phyloP scores from a whole-genome alignment of 1,140 invertebrate genomes.

The Cydia strobilella region DNA sequence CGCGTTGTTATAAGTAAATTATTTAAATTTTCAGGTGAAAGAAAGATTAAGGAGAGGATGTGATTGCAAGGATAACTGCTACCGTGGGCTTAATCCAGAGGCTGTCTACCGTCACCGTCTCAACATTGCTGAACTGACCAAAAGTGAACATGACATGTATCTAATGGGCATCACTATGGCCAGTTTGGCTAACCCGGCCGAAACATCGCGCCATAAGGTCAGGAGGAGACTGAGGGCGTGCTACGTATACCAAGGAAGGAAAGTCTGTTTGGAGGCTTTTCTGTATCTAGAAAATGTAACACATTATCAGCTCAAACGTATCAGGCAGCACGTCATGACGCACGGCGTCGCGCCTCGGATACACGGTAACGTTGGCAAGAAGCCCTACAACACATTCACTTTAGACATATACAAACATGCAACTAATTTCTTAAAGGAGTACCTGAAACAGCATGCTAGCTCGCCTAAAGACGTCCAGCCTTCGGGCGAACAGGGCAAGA shows the following conservation, averaged over 20 bases:
- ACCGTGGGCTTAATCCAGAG: constrained; percentile 85
- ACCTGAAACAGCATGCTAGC: constrained; percentile 80
- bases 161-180: constrained; percentile 91
- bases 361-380: constrained; percentile 89
- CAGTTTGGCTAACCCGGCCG: constrained; percentile 86
- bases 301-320: constrained; percentile 88
- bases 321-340: constrained; percentile 88
- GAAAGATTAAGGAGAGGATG: constrained; percentile 86
- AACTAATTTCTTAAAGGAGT: constrained; percentile 87
- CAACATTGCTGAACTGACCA: constrained; percentile 89
- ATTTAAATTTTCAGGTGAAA: constrained; percentile 80
- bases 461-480: constrained; percentile 81
- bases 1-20: not conserved
- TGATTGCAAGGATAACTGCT: constrained; percentile 89
- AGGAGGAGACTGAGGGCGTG: constrained; percentile 85
- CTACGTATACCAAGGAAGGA: constrained; percentile 87
- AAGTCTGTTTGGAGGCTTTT: constrained; percentile 89
- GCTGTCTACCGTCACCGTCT: constrained; percentile 87
- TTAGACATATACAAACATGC: constrained; percentile 89
- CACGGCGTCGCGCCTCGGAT: constrained; percentile 88
- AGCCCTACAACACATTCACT: constrained; percentile 90
- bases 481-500: constrained; percentile 75
- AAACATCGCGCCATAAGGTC: constrained; percentile 87
- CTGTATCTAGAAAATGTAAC: constrained; percentile 90
- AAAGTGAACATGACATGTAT: constrained; percentile 88